Conservation (phyloP, 2,888 invertebrate species). For the Parelbella ahira region DNA sequence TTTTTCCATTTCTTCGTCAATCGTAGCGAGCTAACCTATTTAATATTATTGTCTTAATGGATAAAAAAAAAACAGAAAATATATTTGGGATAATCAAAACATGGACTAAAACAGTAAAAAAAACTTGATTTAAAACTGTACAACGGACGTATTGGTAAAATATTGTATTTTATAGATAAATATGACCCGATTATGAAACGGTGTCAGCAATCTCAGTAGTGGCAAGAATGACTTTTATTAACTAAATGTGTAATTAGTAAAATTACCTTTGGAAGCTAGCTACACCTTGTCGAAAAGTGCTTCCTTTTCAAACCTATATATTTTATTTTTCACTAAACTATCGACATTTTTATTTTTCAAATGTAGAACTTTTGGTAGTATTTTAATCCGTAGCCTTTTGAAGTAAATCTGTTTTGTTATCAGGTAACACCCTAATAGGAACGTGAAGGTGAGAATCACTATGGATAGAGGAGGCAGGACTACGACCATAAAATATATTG, state of each 20-base stretch:
- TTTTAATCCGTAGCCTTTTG: conserved; percentile 43
- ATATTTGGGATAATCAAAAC: no score
- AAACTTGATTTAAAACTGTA: no score
- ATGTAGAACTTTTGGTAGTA: conserved; percentile 46
- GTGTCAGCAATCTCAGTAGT: background rate
- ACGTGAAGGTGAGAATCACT: conserved; percentile 39
- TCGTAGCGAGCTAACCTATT: no score
- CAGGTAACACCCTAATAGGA: conserved; percentile 52
- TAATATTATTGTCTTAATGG: no score
- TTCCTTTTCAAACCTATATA: conserved; percentile 58
- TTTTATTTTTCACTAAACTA: conserved; percentile 50
- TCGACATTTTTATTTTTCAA: conserved; percentile 55
- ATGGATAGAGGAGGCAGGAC: conserved; percentile 72
- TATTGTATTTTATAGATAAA: background rate
- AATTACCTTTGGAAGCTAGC: conserved; percentile 9
- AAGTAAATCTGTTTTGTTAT: conserved; percentile 47
- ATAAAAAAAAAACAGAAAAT: no score
- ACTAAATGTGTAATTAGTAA: no score
- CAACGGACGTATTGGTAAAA: no score
- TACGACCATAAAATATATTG: conserved; percentile 73
- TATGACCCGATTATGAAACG: background rate
- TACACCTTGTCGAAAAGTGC: conserved; percentile 43
- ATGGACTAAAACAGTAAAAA: no score
- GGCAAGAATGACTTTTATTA: background rate
- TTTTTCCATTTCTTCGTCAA: no score